A percentile compares a stretch with the other conserved stretches of the same genome.
phyloP scores from a whole-genome alignment of 2,797 vertebrate genomes.

The Hylomyscus alleni region DNA sequence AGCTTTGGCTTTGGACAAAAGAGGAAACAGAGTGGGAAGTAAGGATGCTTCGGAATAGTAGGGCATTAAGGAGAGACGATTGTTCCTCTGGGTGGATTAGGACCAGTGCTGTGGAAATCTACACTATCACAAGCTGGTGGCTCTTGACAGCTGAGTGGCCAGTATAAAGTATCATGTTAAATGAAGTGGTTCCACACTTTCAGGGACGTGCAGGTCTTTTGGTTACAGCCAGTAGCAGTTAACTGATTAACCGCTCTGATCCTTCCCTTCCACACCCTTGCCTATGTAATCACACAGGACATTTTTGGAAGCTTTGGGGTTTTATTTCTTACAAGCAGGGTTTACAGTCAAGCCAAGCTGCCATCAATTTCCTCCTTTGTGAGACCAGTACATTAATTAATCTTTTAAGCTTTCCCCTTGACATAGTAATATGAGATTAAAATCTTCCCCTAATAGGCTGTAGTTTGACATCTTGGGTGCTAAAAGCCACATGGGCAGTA shows the following conservation, averaged over 20 bases:
- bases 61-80: background rate
- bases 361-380: background rate
- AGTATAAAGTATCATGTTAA: too few species aligned
- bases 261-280: background rate
- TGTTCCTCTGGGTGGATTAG: background rate
- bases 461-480: background rate
- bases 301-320: background rate
- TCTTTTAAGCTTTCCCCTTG: background rate
- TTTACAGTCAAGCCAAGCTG: background rate
- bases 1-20: background rate
- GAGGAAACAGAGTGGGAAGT: background rate
- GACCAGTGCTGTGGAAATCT: background rate
- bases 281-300: background rate
- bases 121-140: background rate
- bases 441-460: background rate
- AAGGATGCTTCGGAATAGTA: background rate
- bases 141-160: background rate
- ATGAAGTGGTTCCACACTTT: background rate
- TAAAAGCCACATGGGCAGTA: background rate
- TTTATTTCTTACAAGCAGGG: background rate
- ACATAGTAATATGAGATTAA: background rate
- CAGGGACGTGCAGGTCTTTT: background rate
- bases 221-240: background rate
- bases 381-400: background rate
- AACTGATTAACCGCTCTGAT: background rate